These are phyloP conservation scores for Pteropus rufus DNA, from an alignment of 2,797 vertebrate species.

Conservation along the genomic window DNA sequence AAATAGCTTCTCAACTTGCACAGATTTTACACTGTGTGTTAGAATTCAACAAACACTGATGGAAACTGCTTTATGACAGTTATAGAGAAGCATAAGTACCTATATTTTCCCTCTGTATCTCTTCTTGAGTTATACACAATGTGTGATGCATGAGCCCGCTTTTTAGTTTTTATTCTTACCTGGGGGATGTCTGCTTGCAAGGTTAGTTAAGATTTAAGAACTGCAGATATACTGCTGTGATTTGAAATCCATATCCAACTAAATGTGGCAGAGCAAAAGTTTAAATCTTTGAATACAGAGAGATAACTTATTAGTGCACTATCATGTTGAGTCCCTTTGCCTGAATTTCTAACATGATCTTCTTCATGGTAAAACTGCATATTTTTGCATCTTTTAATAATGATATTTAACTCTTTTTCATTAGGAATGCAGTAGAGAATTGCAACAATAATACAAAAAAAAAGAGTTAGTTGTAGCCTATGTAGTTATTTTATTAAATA, in stretches of 20 bases:
- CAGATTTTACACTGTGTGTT: background rate
- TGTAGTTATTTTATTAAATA: constrained; percentile 56
- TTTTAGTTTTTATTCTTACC: constrained; percentile 51
- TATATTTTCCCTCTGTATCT: constrained; percentile 28
- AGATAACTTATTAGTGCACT: constrained; percentile 73
- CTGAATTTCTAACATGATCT: constrained; percentile 77
- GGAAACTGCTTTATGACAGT: background rate
- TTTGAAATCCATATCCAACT: constrained; percentile 70
- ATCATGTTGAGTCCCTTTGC: constrained; percentile 72
- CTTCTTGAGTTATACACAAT: constrained; percentile 53
- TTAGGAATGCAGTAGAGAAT: constrained; percentile 59
- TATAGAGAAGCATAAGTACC: constrained; percentile 23
- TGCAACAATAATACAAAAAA: constrained; percentile 39
- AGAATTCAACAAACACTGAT: constrained; percentile 40
- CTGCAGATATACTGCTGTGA: constrained; percentile 32
- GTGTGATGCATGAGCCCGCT: constrained; percentile 32
- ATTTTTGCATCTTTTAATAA: constrained; percentile 79
- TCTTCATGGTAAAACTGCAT: constrained; percentile 78
- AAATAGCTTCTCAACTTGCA: background rate
- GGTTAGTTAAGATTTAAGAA: constrained; percentile 80
- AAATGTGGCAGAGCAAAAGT: constrained; percentile 72
- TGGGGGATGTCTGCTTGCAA: constrained; percentile 43
- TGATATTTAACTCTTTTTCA: constrained; percentile 66
- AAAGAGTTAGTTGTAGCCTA: background rate
- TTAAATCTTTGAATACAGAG: constrained; percentile 70